Evolutionary conservation across 2,113 vertebrate species (phyloP), one percentile per base, ranked within the genome.

Genomic region (Polypterus senegalus): DNA sequence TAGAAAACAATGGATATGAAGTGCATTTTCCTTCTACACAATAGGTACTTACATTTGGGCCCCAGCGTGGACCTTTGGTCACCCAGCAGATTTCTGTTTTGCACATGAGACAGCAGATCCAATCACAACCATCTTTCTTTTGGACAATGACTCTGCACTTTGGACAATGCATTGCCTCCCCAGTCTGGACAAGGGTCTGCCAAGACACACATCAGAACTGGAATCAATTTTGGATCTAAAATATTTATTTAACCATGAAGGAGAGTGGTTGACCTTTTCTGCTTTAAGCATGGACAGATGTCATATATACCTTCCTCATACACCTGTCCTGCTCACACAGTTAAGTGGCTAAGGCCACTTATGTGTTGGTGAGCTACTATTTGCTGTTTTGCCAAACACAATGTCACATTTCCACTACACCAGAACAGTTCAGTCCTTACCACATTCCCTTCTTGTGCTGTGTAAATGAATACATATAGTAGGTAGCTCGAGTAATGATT

Each of bases 121-220:
- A 89, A 11, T 88, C 86, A n/a, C 86, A 89, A 55, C 86, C 86
- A 2, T 85, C 83, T 59, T 88, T 89, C 60, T 89, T 89, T 79
- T 89, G 86, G 54, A 89, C 69, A 2, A 85, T 75, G 69, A 89
- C 71, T 61, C 84, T 74, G 60, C 86, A 89, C 47, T 76, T 72
- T 3, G 86, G 86, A 57, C 86, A 89, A 58, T 80, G 69, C 86
- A 89, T 87, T 66, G 86, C 86, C 62, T 88, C 84, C 3, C 85
- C 82, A 0, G 71, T 79, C 49, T 74, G 56, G 48, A 89, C 67
- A 69, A 88, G 27, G 53, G 58, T 70, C 86, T 88, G 45, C 49
- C 53, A 48, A 4, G 27, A 27, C 27, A 27, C 27, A 27, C 27
- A 27, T 27, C 27, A 27, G 27, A 27, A 27, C 27, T 27, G 27